Evolutionary conservation across 2,888 invertebrate genomes (phyloP), one percentile per base, ranked within the genome.

Genomic region (Sinhomidia bicolor): DNA sequence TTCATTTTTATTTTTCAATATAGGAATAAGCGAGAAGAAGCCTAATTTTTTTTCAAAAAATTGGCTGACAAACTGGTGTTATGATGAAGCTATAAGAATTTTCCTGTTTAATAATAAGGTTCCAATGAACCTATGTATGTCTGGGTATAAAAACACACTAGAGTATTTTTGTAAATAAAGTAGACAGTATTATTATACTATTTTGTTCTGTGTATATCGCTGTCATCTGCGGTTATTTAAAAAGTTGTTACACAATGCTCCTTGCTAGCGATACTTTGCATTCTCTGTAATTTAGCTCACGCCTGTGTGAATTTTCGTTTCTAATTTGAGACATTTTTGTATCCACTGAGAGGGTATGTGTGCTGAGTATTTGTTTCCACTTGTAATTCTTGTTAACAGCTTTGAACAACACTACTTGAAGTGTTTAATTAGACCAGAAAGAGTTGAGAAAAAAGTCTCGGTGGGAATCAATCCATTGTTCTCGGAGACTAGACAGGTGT

Each of bases 391-490:
- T 14, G 1, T 51, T 14, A 76, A 51, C n/a, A 51, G 51, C 29
- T 51, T 76, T 51, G 6, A 51, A 76, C 76, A 51, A 29, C 51
- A 5, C 57, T 32, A 36, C 79, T 57, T 82, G 57, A 76, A 74
- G 71, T 71, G 54, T 84, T 89, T 88, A 89, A 89, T 88, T 89
- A 85, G 88, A 88, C 78, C 76, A 89, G 84, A 88, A 87, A 89
- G 89, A 87, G 85, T 44, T 65, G 78, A 81, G 51, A 81, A 44
- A 86, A 82, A 54, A 84, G 84, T 84, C 74, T 74, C 74, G 20
- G 84, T 84, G 84, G 84, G 84, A 84, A 84, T 84, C 68, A 54
- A 36, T 57, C 88, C 81, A 68, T 89, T 89, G 89, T 89, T 85
- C 81, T 76, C 29, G n/a, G 14, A 57, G 79, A 80, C 60, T 80